Percentiles rank a stretch among this genome's conserved stretches.
Evolutionary conservation across 2,797 vertebrate genomes (phyloP).

Genomic region (Syngnathus acus): DNA sequence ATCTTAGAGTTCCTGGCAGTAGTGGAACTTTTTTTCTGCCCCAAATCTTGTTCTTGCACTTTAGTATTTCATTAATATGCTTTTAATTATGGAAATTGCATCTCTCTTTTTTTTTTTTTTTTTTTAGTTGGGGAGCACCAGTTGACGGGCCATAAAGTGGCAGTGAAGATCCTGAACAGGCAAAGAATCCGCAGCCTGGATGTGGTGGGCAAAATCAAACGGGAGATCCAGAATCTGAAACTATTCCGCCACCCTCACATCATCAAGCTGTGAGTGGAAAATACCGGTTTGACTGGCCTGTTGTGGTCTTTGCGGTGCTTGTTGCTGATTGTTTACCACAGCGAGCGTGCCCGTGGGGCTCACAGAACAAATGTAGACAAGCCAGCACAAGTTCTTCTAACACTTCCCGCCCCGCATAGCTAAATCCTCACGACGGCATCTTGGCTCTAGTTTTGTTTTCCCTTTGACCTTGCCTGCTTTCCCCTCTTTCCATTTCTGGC

Average conservation of each 20-base stretch:
- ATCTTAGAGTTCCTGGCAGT: background rate
- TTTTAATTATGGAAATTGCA: too few species aligned
- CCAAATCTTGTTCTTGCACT: too few species aligned
- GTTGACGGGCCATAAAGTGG: constrained; percentile 95
- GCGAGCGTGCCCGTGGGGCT: constrained; percentile 31
- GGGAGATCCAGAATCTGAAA: constrained; percentile 98
- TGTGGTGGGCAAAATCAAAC: constrained; percentile 97
- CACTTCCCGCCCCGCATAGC: constrained; percentile 5
- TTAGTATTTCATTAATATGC: too few species aligned
- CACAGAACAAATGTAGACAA: constrained; percentile 15
- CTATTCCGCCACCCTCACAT: constrained; percentile 98
- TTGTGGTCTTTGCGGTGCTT: constrained; percentile 13
- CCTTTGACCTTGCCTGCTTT: constrained; percentile 1
- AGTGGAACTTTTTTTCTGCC: too few species aligned
- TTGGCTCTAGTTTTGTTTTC: background rate
- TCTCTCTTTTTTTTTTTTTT: constrained; percentile 27
- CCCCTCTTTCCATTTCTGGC: constrained; percentile 3
- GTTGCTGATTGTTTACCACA: constrained; percentile 38
- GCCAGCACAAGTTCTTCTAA: constrained; percentile 7
- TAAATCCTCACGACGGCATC: constrained; percentile 17
- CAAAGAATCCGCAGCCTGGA: constrained; percentile 98
- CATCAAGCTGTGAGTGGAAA: constrained; percentile 93
- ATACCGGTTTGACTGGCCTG: background rate
- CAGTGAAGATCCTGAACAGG: constrained; percentile 96
- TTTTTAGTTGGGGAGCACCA: constrained; percentile 90